Evolutionary conservation across 2,797 vertebrate genomes (phyloP), one percentile per base, ranked within the genome.

Genomic region (Propithecus deckenii): DNA sequence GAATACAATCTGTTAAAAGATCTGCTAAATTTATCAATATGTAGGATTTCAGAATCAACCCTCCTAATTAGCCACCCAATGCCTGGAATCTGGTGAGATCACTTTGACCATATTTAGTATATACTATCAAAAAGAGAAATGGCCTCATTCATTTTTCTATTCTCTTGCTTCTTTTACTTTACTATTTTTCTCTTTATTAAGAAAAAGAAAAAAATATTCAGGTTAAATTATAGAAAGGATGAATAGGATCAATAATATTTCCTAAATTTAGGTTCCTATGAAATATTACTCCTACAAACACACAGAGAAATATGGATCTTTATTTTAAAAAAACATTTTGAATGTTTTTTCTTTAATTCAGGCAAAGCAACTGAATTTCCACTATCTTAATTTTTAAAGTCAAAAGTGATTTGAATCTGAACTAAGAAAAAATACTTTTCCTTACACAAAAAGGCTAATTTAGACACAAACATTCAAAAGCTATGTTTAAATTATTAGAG

Each of bases 401-500:
- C 28, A 89, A 89, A 83, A 20, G 2, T n/a, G 7, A 84, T 91
- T 83, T 84, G 13, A 3, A 52, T 71, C 4, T 50, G n/a, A 91
- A 61, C 5, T 55, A 88, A 89, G 28, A 59, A 50, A 35, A 74
- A 46, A 52, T 28, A 71, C 13, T 95, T 88, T 93, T 59, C 83
- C 91, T 79, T 67, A 89, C 78, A 90, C 22, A 79, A 72, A 91
- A 93, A 65, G 7, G 3, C 28, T 81, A 46, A 87, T 87, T 87
- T 89, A 94, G 74, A 52, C 15, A 67, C n/a, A 80, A 17, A 32
- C 1, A 71, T 6, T 86, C 0, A 5, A 83, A 92, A 94, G 7
- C 89, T 35, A 15, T 25, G 84, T 96, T 97, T 94, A 95, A 63
- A 93, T 41, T 8, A 94, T 72, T 91, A 90, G 95, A 92, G 91